Evolutionary conservation across 2,888 invertebrate species (phyloP), one percentile per base, ranked within the genome.

Genomic region (Neoscelio sp.): DNA sequence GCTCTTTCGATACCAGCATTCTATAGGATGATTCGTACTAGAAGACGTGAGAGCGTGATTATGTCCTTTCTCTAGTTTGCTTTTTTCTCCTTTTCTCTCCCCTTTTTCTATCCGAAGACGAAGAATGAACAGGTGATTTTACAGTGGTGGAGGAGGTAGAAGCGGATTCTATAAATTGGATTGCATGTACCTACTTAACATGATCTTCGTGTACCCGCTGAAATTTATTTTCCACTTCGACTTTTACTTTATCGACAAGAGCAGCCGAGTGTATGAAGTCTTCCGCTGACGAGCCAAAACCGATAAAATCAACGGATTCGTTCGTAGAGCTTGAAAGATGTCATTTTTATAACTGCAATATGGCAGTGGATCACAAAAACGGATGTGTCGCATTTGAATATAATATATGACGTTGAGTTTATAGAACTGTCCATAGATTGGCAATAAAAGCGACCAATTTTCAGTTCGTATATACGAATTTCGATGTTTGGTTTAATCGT

Each of bases 101-200:
- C 42, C 12, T 68, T 50, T 73, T 58, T 44, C 44, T 56, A 33
- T 44, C 58, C 30, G 44, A 35, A 15, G 44, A 35, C 75, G 58
- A 42, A 60, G 58, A 78, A 74, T 58, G 58, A 58, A 18, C 50
- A 30, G 65, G 56, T 54, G 46, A 73, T 46, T 18, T 60, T 52
- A 64, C 33, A 33, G 71, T 54, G 50, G 60, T 30, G 44, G 48
- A 35, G 67, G 67, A 46, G 62, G 38, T 15, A 50, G 62, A 62
- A 56, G 68, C 71, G 82, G 85, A 85, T 83, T 83, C 80, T 82
- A 86, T 86, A 85, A 87, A 87, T 87, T 86, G 83, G 84, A 86
- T 86, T 78, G 81, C 73, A 65, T 78, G 82, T 80, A 80, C 79
- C 82, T 80, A 81, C 81, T 82, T 83, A 83, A 67, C 80, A 80